Evolutionary conservation across 2,888 invertebrate genomes (phyloP), one percentile per base, ranked within the genome.

Genomic region (Aphidoletes aphidimyza): DNA sequence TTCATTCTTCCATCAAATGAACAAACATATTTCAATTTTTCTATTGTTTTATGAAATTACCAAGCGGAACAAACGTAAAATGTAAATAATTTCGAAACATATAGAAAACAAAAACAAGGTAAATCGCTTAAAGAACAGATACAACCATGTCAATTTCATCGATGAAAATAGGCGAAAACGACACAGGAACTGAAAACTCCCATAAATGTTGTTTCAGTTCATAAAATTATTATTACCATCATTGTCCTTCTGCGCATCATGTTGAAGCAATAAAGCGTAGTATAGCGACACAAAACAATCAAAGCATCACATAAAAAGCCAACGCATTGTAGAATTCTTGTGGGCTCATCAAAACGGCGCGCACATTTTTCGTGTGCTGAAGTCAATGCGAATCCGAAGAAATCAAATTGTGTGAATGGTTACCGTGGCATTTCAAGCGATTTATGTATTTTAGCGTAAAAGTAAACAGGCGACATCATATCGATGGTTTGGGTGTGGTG

Each of bases 181-280:
- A n/a, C n/a, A n/a, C n/a, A n/a, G n/a, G n/a, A 47, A 2, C 14
- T 2, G 2, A 17, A 47, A 22, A 54, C n/a, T 22, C 22, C 54
- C 1, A 54, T 47, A 47, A 47, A 47, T 17, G 47, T n/a, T 54
- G 54, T 11, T 54, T 14, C 54, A 54, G 22, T 22, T 54, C 54
- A 54, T 54, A 54, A 54, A 54, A 54, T 54, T 22, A 54, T 54
- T 54, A 54, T 54, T 54, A 54, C n/a, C n/a, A n/a, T 54, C 22
- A 54, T 54, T 54, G 54, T 54, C 22, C 11, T 47, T 54, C 22
- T 54, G 54, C 22, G 22, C 22, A 54, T 22, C 54, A 54, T 17
- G 9, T n/a, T n/a, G 47, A 17, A 47, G 19, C 6, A 47, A 47
- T 47, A 19, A 47, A 17, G 47, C 2, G 22, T 22, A 54, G 22